Evolutionary conservation across 2,888 invertebrate genomes (phyloP), one percentile per base, ranked within the genome.

Genomic region (Apotomis capreana): DNA sequence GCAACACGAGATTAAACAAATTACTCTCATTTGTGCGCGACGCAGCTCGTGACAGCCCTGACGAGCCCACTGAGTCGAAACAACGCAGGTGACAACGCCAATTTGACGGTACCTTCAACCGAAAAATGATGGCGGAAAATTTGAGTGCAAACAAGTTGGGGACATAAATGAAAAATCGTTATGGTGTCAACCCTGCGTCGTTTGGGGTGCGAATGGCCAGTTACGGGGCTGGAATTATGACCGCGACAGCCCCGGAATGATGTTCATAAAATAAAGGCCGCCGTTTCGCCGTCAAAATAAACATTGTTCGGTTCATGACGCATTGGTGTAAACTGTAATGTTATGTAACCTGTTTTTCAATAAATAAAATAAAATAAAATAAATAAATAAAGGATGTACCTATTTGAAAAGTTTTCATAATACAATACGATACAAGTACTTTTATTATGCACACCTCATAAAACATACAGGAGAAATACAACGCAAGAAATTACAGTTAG

Each of bases 81-180:
- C 36, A 36, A 40, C 49, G 49, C 69, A 63, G 69, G 69, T 69
- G 69, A 69, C 69, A 69, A 51, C 69, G 68, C 46, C 13, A 55
- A 60, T 60, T 44, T 60, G 60, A n/a, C 44, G 52, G 51, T 51
- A 51, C 36, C 9, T 52, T 8, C 52, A 15, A 12, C 37, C 40
- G 40, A 44, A 64, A 64, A 64, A 64, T 15, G 54, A 64, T 15
- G 54, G 12, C 12, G 6, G 12, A 15, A 40, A 55, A 44, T 64
- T 54, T 15, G 44, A 55, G 64, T 44, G 64, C 64, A 44, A 55
- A 54, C 64, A 64, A 64, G 64, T 64, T 55, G 15, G 5, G 40
- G 12, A 44, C 64, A 15, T 13, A 15, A 26, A 52, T 55, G 64
- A 64, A 55, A 64, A 64, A 64, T 64, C 12, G 64, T 63, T 63